phyloP scores from a whole-genome alignment of 2,888 invertebrate species.

The Thelaira solivaga region DNA sequence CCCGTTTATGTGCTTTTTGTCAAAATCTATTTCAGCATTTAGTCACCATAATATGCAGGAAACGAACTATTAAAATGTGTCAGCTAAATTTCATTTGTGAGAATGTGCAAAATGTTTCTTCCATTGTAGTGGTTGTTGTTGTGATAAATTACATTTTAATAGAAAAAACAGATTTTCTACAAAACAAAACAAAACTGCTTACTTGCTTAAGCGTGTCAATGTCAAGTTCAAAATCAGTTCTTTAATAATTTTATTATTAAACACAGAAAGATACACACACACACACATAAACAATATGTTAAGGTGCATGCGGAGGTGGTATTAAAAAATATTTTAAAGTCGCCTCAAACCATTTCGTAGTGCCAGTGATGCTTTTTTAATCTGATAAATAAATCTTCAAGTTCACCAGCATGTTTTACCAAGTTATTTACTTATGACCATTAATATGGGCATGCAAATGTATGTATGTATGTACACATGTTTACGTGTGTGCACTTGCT shows the following conservation, averaged over 20 bases:
- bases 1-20: constrained; percentile 3
- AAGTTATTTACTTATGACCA: too few relatives aligned
- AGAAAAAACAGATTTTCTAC: constrained; percentile 63
- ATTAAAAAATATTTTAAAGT: background rate
- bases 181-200: constrained; percentile 63
- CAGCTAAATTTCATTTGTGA: background rate
- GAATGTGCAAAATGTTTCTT: background rate
- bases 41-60: constrained; percentile 34
- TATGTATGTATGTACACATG: too few relatives aligned
- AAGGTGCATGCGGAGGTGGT: too few relatives aligned
- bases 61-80: constrained; percentile 37
- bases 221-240: constrained; percentile 71
- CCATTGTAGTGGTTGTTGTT: background rate
- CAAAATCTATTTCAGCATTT: background rate
- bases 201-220: constrained; percentile 62
- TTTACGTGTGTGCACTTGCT: too few relatives aligned
- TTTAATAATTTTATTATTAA: background rate
- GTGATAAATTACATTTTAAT: too few relatives aligned
- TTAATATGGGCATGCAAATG: too few relatives aligned
- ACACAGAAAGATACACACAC: too few relatives aligned
- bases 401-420: too few relatives aligned
- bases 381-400: too few relatives aligned
- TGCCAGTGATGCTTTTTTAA: too few relatives aligned
- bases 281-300: too few relatives aligned
- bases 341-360: too few relatives aligned